Evolutionary conservation across 1,140 invertebrate species (phyloP), one percentile per base, ranked within the genome.

Genomic region (Lordiphosa clarofinis): DNA sequence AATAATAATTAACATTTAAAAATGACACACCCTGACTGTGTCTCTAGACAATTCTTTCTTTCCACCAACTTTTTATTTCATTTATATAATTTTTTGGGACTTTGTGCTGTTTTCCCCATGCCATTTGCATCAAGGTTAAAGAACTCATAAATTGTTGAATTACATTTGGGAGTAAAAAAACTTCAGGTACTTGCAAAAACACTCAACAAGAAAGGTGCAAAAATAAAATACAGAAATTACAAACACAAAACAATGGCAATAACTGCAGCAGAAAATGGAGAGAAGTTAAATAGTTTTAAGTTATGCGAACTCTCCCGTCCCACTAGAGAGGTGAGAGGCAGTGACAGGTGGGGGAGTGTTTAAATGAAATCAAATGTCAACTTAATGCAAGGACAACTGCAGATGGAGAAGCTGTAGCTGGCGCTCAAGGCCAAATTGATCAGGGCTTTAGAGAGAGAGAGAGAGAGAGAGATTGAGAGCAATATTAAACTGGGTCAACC

Each of bases 1-100:
- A 82, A 82, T 69, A 65, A 73, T 75, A 82, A 82, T 82, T 84
- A 82, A 84, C 64, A 68, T 68, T 68, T 68, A 53, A 68, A 47
- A 56, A 15, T 47, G 40, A 33, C 40, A 31, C 36, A 7, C 12
- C n/a, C 54, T 31, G 38, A 54, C 42, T 54, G 10, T 28, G 5
- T 37, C 28, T 35, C 40, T 33, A 38, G 9, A 21, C n/a, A 33
- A 43, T 48, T 37, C 21, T 56, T 46, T 28, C 11, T 28, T 40
- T 15, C 24, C 4, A 58, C 28, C 13, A 35, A 54, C 1, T 31
- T 31, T 8, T 31, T 7, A 31, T 7, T 5, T 24, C 21, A 24
- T 24, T 24, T 24, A 24, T 24, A 5, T 24, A 5, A 24, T 24
- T 50, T 50, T 36, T 24, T 38, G 48, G 9, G 10, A 50, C 36